Evolutionary conservation across 1,140 invertebrate genomes (phyloP), one percentile per base, ranked within the genome.

Genomic region (Wiebesia pumilae): DNA sequence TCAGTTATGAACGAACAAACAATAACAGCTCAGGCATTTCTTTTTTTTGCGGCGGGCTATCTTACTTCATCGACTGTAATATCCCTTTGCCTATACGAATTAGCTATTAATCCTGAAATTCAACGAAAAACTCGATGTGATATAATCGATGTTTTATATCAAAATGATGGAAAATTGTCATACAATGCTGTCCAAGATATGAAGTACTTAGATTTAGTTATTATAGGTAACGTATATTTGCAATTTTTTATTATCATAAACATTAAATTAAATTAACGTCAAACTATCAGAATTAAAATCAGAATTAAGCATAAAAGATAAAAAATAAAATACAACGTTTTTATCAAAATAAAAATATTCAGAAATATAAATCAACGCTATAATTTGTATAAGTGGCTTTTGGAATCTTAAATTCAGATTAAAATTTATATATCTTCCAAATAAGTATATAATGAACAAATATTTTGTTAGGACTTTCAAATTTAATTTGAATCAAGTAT

Each of bases 11-110:
- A 94, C 78, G 95, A 95, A 40, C 94, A 96, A 86, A 91, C 94
- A 81, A 95, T 96, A 90, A 93, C 96, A 21, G 95, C 96, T 0
- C 96, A 97, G 90, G 95, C 95, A 0, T 95, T 96, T 24, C 94
- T 96, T 0, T 97, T 97, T 89, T 96, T 97, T 81, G 92, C 95
- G 1, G 97, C 97, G 69, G 96, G 97, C 12, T 97, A 96, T 83
- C 97, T 98, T 91, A 97, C 97, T 0, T 96, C 96, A 0, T 96
- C 96, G 0, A 95, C 95, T 10, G 94, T 96, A 1, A 95, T 98
- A 83, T 92, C 95, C 0, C 96, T 96, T 89, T 93, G 95, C 16
- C 90, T 97, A 0, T 95, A 96, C 88, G 95, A 96, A 89, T 90
- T 98, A 75, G 95, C 97, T 0, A 92, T 95, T 43, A 94, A 97